A percentile compares a stretch with the other conserved stretches of the same genome.
phyloP scores from a whole-genome alignment of 1,140 invertebrate genomes.

The Contarinia nasturtii region DNA sequence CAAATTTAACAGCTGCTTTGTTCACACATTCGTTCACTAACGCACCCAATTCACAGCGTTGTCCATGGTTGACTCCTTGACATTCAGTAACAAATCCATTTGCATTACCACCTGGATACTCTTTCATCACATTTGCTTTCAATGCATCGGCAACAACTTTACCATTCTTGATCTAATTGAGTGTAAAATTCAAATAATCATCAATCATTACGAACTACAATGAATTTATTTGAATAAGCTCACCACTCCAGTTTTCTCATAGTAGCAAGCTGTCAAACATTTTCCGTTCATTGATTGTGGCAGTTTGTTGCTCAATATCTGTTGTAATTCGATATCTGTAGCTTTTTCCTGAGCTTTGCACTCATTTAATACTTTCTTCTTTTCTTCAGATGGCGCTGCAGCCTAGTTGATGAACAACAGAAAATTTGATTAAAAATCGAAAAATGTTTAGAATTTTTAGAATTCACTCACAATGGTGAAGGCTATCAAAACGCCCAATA shows the following conservation, averaged over 20 bases:
- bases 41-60: background rate
- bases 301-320: conserved; percentile 7
- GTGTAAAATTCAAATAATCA: too few species aligned
- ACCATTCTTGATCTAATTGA: background rate
- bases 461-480: too few species aligned
- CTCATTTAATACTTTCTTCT: conserved; percentile 4
- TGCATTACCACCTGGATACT: too few species aligned
- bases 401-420: too few species aligned
- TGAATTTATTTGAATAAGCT: background rate
- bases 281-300: conserved; percentile 11
- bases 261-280: conserved; percentile 14
- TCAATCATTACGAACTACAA: background rate
- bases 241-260: conserved; percentile 10
- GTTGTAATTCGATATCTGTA: conserved; percentile 9
- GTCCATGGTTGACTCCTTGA: background rate
- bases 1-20: background rate
- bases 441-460: too few species aligned
- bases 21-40: background rate
- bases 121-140: background rate
- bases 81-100: background rate
- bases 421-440: too few species aligned
- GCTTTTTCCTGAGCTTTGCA: conserved; percentile 10
- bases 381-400: background rate
- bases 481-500: too few species aligned
- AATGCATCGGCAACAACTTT: background rate